These are phyloP conservation scores for Amphimedon queenslandica DNA, from an alignment of 37 sponge, comb jelly and placozoan species.

Conservation along the genomic window DNA sequence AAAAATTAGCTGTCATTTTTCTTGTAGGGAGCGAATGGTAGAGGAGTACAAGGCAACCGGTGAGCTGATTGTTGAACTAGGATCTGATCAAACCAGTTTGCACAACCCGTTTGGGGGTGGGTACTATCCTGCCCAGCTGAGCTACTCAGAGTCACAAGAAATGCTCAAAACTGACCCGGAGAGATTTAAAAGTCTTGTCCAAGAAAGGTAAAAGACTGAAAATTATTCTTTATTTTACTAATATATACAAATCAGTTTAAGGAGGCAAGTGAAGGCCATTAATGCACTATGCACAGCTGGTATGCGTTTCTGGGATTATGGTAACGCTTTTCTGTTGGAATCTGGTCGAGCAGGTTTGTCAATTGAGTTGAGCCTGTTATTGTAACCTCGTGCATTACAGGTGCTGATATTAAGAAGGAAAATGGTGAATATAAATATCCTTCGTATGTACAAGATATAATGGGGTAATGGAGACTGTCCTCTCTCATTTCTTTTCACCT, in stretches of 20 bases:
- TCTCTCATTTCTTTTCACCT: background rate
- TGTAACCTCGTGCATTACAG: background rate
- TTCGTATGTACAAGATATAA: slow-evolving; percentile 93
- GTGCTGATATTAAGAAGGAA: slow-evolving; percentile 57
- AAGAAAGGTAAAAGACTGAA: slow-evolving; percentile 69
- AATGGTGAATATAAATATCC: slow-evolving; percentile 75
- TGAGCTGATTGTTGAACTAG: slow-evolving; percentile 88
- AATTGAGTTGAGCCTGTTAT: background rate
- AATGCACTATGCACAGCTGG: slow-evolving; percentile 80
- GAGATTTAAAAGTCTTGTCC: slow-evolving; percentile 77
- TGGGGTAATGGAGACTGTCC: slow-evolving; percentile 62
- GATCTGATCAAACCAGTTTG: slow-evolving; percentile 96
- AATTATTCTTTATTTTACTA: background rate
- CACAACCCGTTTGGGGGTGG: slow-evolving; percentile 98
- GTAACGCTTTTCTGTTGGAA: slow-evolving; percentile 97
- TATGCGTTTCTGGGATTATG: slow-evolving; percentile 99
- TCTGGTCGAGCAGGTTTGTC: slow-evolving; percentile 70
- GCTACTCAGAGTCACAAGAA: slow-evolving; percentile 59
- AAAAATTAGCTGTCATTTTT: background rate
- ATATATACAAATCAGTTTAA: slow-evolving; percentile 36
- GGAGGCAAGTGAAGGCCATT: slow-evolving; percentile 86
- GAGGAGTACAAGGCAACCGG: slow-evolving; percentile 83
- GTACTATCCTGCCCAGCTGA: slow-evolving; percentile 88
- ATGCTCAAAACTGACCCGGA: slow-evolving; percentile 66
- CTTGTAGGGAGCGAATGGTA: slow-evolving; percentile 75